phyloP scores from a whole-genome alignment of 2,797 vertebrate species.

The Hapalemur alaotrensis region DNA sequence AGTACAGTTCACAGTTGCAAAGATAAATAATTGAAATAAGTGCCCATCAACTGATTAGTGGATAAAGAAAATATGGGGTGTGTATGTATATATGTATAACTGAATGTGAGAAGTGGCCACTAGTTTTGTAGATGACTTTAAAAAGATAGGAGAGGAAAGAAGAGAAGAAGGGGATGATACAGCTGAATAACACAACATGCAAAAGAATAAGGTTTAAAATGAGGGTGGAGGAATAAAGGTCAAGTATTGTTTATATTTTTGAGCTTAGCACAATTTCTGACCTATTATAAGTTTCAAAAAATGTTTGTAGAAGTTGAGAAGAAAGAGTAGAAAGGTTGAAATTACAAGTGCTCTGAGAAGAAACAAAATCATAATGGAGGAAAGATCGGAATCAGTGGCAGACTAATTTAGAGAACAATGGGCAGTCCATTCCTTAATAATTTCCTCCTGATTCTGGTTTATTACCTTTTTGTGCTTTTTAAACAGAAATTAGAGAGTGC shows the following conservation, averaged over 20 bases:
- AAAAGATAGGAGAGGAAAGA: background rate
- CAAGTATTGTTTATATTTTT: background rate
- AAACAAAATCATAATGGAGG: background rate
- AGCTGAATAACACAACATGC: background rate
- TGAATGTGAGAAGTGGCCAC: background rate
- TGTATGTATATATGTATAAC: background rate
- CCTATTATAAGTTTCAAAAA: background rate
- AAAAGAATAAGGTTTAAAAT: background rate
- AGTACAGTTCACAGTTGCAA: no score
- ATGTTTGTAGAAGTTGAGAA: background rate
- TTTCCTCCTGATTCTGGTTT: background rate
- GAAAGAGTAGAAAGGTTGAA: background rate
- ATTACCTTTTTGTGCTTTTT: constrained; percentile 58
- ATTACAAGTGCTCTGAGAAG: background rate
- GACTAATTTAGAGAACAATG: background rate
- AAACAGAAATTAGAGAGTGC: constrained; percentile 58
- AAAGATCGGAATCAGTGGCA: background rate
- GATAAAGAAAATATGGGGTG: no score
- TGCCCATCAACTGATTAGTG: no score
- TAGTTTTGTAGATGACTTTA: background rate
- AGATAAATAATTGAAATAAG: no score
- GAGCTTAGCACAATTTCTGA: background rate
- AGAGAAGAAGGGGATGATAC: background rate
- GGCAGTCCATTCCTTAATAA: background rate
- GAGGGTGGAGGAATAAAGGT: background rate